Evolutionary conservation across 1,140 invertebrate genomes (phyloP).

Genomic region (Drosophila melanogaster): DNA sequence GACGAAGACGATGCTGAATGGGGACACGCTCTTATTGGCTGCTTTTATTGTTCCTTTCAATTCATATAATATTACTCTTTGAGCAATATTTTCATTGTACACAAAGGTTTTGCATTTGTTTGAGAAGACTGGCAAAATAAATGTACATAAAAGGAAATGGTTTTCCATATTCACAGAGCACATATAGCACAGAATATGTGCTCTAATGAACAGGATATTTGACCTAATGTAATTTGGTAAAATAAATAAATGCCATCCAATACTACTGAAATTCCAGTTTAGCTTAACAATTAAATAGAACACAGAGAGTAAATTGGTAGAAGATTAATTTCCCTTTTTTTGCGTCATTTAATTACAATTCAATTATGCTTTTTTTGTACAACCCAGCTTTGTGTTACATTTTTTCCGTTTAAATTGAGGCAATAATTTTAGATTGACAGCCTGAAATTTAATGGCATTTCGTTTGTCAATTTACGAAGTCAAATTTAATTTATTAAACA

Average conservation of each 20-base stretch:
- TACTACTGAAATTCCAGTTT: background rate
- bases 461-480: background rate
- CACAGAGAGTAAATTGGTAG: no score
- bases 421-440: background rate
- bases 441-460: background rate
- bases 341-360: background rate
- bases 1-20: conserved; percentile 18
- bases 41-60: conserved; percentile 16
- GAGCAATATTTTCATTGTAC: conserved; percentile 4
- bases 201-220: no score
- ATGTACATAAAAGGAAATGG: background rate
- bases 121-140: background rate
- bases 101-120: background rate
- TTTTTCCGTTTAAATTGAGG: background rate
- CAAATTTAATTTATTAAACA: conserved; percentile 2
- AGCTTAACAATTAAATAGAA: background rate
- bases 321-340: conserved; percentile 10
- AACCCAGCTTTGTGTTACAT: background rate
- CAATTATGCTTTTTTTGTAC: background rate
- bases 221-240: background rate
- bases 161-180: background rate
- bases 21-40: background rate
- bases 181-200: no score
- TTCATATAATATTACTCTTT: background rate
- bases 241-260: background rate